Evolutionary conservation across 2,888 invertebrate species (phyloP), one percentile per base, ranked within the genome.

Genomic region (Eurytoma californica): DNA sequence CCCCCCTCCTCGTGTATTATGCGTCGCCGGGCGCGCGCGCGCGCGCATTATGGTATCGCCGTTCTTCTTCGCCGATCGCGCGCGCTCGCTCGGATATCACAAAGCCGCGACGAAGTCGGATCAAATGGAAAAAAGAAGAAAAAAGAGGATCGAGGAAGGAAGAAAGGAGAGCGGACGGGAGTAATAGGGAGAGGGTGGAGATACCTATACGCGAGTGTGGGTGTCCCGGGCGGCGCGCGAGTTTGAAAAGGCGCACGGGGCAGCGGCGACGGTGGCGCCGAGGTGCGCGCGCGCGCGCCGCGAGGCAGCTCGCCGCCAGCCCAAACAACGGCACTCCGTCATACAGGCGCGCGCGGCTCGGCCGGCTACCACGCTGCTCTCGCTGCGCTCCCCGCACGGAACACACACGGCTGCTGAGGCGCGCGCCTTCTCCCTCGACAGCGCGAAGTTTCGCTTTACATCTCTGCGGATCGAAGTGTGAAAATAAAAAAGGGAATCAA

Each of bases 1-100:
- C 9, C 30, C 30, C 30, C 30, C 7, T 7, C 39, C 9, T 9
- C 24, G 18, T n/a, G 49, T 53, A 30, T 47, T 72, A 20, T 58
- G 7, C 9, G 12, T 49, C 9, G 20, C 16, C n/a, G 16, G 49
- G 51, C 24, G 18, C 4, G 16, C 57, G 20, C n/a, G 16, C 28
- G 51, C 24, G 18, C 4, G 16, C 57, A 30, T 60, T 49, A 68
- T 68, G 58, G 68, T 55, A 68, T 68, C 68, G 61, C 68, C 75
- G 75, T 75, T 75, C 75, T 61, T 75, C 75, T 67, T 67, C 67
- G 74, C 49, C 74, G 74, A 67, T 74, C 74, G 73, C 65, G 57
- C 57, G 55, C 24, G 24, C 24, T 24, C 65, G 61, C 14, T 75
- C 67, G 75, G 68, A 30, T 75, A 75, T 68, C 75, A 67, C 67